Evolutionary conservation across 1,140 invertebrate species (phyloP).

Genomic region (Leucophenga varia): DNA sequence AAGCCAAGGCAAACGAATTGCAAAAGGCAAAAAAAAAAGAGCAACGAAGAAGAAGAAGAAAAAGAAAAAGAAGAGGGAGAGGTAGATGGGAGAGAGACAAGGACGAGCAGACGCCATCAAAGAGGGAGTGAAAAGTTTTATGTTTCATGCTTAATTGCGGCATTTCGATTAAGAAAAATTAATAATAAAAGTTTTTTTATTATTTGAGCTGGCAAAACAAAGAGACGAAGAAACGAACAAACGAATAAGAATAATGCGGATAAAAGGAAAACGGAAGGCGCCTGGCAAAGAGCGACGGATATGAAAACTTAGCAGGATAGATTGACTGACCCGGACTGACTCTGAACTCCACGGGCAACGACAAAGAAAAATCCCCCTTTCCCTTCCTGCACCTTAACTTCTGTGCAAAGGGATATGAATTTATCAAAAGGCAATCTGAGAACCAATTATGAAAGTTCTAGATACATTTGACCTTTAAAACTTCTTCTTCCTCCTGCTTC

Average conservation of each 20-base stretch:
- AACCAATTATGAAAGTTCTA: too few relatives aligned
- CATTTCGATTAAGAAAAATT: constrained; percentile 51
- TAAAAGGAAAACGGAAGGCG: constrained; percentile 6
- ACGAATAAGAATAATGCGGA: constrained; percentile 18
- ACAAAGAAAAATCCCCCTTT: constrained; percentile 10
- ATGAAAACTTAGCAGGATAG: constrained; percentile 4
- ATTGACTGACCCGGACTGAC: too few relatives aligned
- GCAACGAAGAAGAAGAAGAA: neutral
- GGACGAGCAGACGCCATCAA: constrained; percentile 7
- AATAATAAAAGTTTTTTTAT: constrained; percentile 48
- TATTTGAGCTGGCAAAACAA: constrained; percentile 32
- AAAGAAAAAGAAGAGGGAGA: constrained; percentile 1
- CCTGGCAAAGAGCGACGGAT: neutral
- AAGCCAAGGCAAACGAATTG: constrained; percentile 7
- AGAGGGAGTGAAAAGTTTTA: constrained; percentile 29
- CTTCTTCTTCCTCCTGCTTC: too few relatives aligned
- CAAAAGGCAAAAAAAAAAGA: neutral
- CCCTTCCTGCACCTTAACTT: too few relatives aligned
- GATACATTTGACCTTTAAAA: too few relatives aligned
- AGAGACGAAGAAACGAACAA: constrained; percentile 11
- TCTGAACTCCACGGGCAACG: neutral
- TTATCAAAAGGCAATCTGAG: too few relatives aligned
- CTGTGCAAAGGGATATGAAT: too few relatives aligned
- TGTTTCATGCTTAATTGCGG: constrained; percentile 44
- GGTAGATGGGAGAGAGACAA: neutral